A percentile compares a stretch with the other conserved stretches of the same genome.
phyloP scores from a whole-genome alignment of 2,888 invertebrate species.

The Lampropteryx suffumata region DNA sequence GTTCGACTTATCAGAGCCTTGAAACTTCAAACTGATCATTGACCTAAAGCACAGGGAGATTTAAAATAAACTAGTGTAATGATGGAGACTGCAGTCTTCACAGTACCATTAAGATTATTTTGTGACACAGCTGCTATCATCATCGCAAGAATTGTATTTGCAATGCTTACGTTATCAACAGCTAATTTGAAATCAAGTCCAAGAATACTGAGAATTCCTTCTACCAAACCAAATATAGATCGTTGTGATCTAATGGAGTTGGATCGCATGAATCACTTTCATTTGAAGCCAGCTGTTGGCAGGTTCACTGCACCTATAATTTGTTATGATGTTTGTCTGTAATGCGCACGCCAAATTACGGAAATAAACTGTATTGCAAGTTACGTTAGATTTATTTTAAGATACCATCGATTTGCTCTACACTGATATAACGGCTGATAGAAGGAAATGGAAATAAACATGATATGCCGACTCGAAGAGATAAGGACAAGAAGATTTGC shows the following conservation, averaged over 20 bases:
- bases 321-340: conserved; percentile 26
- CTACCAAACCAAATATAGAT: conserved; percentile 37
- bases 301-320: conserved; percentile 63
- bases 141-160: conserved; percentile 5
- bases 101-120: too few species aligned
- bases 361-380: conserved; percentile 36
- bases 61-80: too few species aligned
- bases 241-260: conserved; percentile 35
- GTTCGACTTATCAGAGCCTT: too few species aligned
- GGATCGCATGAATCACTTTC: conserved; percentile 52
- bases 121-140: neutral
- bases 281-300: conserved; percentile 49
- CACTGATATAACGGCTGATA: too few species aligned
- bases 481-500: too few species aligned
- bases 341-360: conserved; percentile 36
- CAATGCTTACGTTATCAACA: conserved; percentile 13
- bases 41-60: too few species aligned
- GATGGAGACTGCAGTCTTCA: too few species aligned
- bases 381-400: neutral
- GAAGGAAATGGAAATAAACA: too few species aligned
- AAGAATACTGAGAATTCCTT: conserved; percentile 17
- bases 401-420: too few species aligned
- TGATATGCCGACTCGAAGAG: too few species aligned
- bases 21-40: too few species aligned
- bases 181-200: conserved; percentile 15